These are phyloP conservation scores for Abrostola triplasia DNA, from an alignment of 2,888 invertebrate species.

Conservation along the genomic window DNA sequence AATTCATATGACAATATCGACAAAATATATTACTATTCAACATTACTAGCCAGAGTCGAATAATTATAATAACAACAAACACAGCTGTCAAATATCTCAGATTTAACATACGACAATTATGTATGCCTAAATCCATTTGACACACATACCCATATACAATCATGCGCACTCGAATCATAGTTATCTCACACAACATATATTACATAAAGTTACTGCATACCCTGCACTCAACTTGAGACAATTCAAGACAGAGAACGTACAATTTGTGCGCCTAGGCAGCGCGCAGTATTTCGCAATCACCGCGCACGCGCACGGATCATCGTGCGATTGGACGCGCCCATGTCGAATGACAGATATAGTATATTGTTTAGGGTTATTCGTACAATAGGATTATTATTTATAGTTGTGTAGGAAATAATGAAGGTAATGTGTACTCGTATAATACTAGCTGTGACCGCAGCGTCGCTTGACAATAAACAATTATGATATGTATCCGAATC, in stretches of 20 bases:
- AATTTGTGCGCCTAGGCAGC: conserved; percentile 6
- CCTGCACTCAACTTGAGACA: conserved; percentile 8
- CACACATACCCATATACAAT: neutral
- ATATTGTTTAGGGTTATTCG: conserved; percentile 29
- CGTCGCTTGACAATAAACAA: too few species aligned
- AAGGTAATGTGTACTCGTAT: neutral
- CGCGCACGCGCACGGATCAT: conserved; percentile 46
- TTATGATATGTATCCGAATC: too few species aligned
- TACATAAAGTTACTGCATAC: conserved; percentile 1
- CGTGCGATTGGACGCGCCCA: conserved; percentile 54
- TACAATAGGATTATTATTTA: conserved; percentile 2
- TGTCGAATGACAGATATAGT: conserved; percentile 46
- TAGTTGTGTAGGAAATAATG: neutral
- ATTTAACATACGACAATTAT: conserved; percentile 25
- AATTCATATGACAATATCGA: neutral
- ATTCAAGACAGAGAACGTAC: conserved; percentile 1
- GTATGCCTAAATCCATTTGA: conserved; percentile 6
- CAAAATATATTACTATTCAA: neutral
- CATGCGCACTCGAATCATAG: too few species aligned
- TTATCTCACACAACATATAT: neutral
- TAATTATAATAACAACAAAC: conserved; percentile 9
- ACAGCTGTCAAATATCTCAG: conserved; percentile 33
- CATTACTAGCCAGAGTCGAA: neutral
- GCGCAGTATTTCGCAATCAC: conserved; percentile 51
- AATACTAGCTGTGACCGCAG: too few species aligned